These are phyloP conservation scores for Dendropsophus ebraccatus DNA, from an alignment of 2,113 vertebrate genomes.

Conservation along the genomic window DNA sequence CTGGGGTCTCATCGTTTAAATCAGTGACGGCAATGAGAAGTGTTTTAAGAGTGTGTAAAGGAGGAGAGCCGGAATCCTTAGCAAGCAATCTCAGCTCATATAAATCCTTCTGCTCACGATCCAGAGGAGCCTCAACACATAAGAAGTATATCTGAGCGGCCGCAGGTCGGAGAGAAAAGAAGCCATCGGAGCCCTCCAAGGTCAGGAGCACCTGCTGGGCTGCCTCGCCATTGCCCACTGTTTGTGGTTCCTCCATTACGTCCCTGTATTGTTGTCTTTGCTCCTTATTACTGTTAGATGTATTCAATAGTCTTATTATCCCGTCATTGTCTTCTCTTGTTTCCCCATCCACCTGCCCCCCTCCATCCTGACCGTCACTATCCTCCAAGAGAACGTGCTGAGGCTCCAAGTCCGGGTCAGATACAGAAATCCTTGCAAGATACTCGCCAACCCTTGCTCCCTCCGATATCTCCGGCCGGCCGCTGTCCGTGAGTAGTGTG, in stretches of 20 bases:
- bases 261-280: neutral
- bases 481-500: slow-evolving; percentile 84
- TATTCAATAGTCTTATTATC: neutral
- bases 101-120: slow-evolving; percentile 79
- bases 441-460: slow-evolving; percentile 79
- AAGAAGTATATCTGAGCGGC: slow-evolving; percentile 81
- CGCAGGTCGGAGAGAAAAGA: slow-evolving; percentile 73
- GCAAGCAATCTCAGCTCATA: slow-evolving; percentile 81
- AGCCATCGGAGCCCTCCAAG: slow-evolving; percentile 74
- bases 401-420: slow-evolving; percentile 78
- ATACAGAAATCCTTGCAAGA: slow-evolving; percentile 85
- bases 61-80: slow-evolving; percentile 78
- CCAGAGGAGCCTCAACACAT: slow-evolving; percentile 78
- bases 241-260: neutral
- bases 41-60: slow-evolving; percentile 71
- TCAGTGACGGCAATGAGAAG: slow-evolving; percentile 79
- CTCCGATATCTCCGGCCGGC: slow-evolving; percentile 79
- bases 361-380: neutral
- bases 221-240: slow-evolving; percentile 10
- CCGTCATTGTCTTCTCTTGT: neutral
- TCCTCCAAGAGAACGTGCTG: slow-evolving; percentile 27
- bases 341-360: neutral
- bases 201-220: slow-evolving; percentile 64
- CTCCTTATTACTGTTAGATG: neutral
- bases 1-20: slow-evolving; percentile 83